A percentile compares a stretch with the other conserved stretches of the same genome.
phyloP scores from a whole-genome alignment of 2,888 invertebrate species.

The Scaptomyza polygonia region DNA sequence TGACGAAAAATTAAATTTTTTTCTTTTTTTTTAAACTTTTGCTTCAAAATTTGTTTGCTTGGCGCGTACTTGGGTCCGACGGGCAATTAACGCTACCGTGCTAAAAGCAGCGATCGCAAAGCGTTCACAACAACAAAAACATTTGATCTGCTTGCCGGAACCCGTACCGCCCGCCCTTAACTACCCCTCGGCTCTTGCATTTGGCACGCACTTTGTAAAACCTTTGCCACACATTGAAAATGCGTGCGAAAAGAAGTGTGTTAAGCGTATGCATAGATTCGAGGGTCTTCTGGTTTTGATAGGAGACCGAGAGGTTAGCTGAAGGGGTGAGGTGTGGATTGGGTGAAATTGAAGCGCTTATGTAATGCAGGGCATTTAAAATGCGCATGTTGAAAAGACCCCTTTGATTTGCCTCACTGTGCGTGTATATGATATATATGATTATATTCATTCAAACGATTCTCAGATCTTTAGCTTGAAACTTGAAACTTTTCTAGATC shows the following conservation, averaged over 20 bases:
- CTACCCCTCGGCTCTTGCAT: constrained; percentile 14
- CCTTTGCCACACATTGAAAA: constrained; percentile 53
- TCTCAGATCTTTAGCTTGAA: too few relatives aligned
- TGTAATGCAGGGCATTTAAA: background rate
- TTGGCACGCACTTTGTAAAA: constrained; percentile 64
- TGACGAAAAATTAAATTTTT: background rate
- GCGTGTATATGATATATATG: too few relatives aligned
- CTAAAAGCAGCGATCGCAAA: constrained; percentile 66
- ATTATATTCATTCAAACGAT: too few relatives aligned
- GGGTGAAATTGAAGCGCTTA: background rate
- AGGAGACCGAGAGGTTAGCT: too few relatives aligned
- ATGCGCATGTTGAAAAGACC: background rate
- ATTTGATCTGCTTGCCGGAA: constrained; percentile 21
- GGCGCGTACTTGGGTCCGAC: constrained; percentile 66
- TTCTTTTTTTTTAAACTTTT: background rate
- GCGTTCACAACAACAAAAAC: constrained; percentile 11
- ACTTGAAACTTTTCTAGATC: too few relatives aligned
- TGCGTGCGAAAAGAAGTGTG: constrained; percentile 70
- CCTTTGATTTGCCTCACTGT: background rate
- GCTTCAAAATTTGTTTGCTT: constrained; percentile 53
- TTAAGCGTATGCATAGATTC: constrained; percentile 61
- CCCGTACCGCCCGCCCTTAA: too few relatives aligned
- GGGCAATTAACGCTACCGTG: constrained; percentile 68
- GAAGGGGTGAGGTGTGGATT: too few relatives aligned
- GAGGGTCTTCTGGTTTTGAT: background rate